Percentiles rank a stretch among this genome's conserved stretches.
These are phyloP conservation scores for Diadumene lineata DNA, from an alignment of 92 coral and sea anemone species.

Conservation along the genomic window DNA sequence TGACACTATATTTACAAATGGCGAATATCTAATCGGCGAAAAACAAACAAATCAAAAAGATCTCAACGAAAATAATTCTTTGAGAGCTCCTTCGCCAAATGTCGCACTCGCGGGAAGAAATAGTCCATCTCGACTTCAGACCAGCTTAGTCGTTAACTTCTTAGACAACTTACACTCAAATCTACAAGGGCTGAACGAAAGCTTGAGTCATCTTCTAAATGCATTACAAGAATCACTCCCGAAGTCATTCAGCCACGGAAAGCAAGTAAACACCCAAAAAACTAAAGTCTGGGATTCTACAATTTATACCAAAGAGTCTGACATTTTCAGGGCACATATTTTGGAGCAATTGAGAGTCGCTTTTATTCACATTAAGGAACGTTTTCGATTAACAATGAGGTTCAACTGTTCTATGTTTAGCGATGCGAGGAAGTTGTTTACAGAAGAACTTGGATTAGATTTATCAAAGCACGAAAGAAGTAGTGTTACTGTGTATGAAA, in stretches of 20 bases:
- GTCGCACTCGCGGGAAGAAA: neutral
- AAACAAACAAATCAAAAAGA: constrained; percentile 10
- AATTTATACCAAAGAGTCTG: constrained; percentile 14
- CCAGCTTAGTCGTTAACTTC: constrained; percentile 6
- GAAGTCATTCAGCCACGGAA: constrained; percentile 38
- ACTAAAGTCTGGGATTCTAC: constrained; percentile 6
- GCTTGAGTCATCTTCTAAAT: constrained; percentile 6
- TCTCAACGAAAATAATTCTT: neutral
- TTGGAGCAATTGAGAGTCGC: constrained; percentile 28
- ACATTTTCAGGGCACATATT: constrained; percentile 19
- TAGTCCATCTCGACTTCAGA: constrained; percentile 21
- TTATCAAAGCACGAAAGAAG: neutral
- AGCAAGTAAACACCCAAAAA: neutral
- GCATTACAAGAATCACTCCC: constrained; percentile 17
- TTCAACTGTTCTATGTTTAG: neutral
- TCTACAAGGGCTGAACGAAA: constrained; percentile 12
- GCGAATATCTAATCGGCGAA: constrained; percentile 26
- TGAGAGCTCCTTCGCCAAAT: constrained; percentile 7
- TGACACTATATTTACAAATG: constrained; percentile 5
- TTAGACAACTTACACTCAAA: constrained; percentile 29
- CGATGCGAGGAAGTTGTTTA: constrained; percentile 17
- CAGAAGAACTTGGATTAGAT: constrained; percentile 23
- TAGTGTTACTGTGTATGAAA: constrained; percentile 6
- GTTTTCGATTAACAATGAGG: constrained; percentile 3
- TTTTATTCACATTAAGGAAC: constrained; percentile 3